Base-by-base conservation (phyloP, 2,888 invertebrate genomes). In the Amiota communis region DNA sequence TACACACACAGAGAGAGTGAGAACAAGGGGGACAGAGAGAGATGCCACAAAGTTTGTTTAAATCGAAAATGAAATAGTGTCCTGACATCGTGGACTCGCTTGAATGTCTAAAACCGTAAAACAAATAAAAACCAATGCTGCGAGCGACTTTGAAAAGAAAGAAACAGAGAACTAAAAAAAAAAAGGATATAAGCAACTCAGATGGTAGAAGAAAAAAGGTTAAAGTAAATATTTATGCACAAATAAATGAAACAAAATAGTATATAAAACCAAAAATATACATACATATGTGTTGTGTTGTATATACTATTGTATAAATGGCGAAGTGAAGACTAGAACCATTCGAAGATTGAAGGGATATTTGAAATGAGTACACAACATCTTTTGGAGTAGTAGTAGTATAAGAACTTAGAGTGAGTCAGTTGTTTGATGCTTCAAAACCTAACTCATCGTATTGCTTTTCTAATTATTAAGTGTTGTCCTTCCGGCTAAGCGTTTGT, bases 61-160 rank as follows among this genome's bases (percentile, higher is more conserved):
- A 84, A 83, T 84, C 83, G 85, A 84, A 59, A 84, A 84, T 82
- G 83, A 82, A 82, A 82, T 82, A 82, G 82, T 83, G 75, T 77
- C 79, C 78, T 77, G 80, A 36, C 36, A 36, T 72, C 81, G 17
- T 59, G 59, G 36, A 36, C 59, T 15, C 59, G 15, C 17, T 17
- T 59, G 59, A 59, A 59, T 59, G 59, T 76, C 78, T 79, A 80
- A 84, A 83, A 80, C 81, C 83, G 79, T 82, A 78, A 36, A 75
- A 81, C 82, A 84, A 83, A 83, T 83, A 84, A 76, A 80, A 76
- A 68, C 51, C 74, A 77, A 59, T 17, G 17, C 59, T 59, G 74
- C 79, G 12, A 61, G 20, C 53, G 68, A 15, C 48, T 47, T 49
- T 17, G 51, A 2, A 36, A 36, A 36, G 8, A 68, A 15, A 23